A percentile compares a stretch with the other conserved stretches of the same genome.
Evolutionary conservation across 2,113 vertebrate species (phyloP).

Genomic region (Falcunculus frontatus): DNA sequence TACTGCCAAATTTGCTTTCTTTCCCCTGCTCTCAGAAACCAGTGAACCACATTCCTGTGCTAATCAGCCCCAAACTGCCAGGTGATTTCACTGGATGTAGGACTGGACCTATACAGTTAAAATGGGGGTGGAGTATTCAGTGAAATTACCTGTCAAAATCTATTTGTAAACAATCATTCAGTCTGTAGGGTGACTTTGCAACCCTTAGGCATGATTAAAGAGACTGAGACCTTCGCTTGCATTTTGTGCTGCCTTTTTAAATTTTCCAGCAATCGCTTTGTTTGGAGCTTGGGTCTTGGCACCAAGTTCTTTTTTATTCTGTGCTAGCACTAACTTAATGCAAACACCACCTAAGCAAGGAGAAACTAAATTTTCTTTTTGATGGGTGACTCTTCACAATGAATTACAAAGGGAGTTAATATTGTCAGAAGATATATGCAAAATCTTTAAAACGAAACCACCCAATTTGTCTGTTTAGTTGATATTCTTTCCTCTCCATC

Average conservation of each 20-base stretch:
- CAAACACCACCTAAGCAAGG: not conserved
- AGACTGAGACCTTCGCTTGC: not conserved
- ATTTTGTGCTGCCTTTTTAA: not conserved
- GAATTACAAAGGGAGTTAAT: not conserved
- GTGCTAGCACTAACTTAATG: not conserved
- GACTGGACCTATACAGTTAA: not conserved
- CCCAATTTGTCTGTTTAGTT: not conserved
- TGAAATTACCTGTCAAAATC: slow-evolving; percentile 17
- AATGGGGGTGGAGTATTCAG: not conserved
- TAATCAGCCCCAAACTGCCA: not conserved
- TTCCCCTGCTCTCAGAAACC: not conserved
- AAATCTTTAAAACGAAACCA: not conserved
- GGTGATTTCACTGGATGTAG: not conserved
- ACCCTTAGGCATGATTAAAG: not conserved
- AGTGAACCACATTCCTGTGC: not conserved
- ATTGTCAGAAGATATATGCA: not conserved
- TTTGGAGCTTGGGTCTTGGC: not conserved
- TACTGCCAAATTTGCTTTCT: not conserved
- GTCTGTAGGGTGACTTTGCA: not conserved
- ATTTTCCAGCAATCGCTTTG: not conserved
- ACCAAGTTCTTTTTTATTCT: not conserved
- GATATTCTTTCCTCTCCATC: not conserved
- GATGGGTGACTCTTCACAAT: not conserved
- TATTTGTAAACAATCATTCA: slow-evolving; percentile 24
- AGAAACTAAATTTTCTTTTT: not conserved